Evolutionary conservation across 2,113 vertebrate genomes (phyloP).

Genomic region (Guaruba guarouba): DNA sequence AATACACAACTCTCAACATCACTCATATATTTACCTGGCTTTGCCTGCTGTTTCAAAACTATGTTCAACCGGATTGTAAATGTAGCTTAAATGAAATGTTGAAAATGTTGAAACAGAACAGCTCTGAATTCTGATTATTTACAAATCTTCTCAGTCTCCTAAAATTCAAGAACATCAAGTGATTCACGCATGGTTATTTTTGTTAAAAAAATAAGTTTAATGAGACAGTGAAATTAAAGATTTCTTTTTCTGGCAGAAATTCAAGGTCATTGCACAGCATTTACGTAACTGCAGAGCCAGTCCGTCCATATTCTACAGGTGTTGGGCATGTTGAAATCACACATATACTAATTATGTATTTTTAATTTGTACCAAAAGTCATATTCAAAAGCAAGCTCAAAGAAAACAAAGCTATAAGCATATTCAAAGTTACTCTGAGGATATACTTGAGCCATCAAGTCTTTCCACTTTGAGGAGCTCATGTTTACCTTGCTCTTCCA

Average conservation of each 20-base stretch:
- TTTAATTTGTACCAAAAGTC: neutral
- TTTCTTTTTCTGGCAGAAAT: neutral
- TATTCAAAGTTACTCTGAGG: neutral
- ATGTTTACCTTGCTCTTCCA: neutral
- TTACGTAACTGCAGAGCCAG: neutral
- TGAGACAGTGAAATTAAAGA: slow-evolving; percentile 32
- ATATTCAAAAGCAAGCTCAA: neutral
- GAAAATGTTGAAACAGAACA: neutral
- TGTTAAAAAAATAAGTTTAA: slow-evolving; percentile 40
- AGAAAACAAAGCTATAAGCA: neutral
- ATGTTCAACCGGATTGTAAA: neutral
- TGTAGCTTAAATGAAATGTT: neutral
- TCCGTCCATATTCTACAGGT: neutral
- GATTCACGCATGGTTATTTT: slow-evolving; percentile 15
- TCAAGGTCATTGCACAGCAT: slow-evolving; percentile 13
- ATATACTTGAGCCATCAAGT: neutral
- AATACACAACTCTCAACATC: neutral
- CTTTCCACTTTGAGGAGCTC: neutral
- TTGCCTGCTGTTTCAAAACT: neutral
- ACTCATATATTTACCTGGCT: neutral
- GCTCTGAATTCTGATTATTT: neutral
- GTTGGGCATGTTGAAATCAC: neutral
- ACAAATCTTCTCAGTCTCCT: neutral
- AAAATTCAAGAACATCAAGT: slow-evolving; percentile 28
- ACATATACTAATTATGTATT: neutral